Conservation (phyloP, 1,140 invertebrate species). For the Pomacea maculata region DNA sequence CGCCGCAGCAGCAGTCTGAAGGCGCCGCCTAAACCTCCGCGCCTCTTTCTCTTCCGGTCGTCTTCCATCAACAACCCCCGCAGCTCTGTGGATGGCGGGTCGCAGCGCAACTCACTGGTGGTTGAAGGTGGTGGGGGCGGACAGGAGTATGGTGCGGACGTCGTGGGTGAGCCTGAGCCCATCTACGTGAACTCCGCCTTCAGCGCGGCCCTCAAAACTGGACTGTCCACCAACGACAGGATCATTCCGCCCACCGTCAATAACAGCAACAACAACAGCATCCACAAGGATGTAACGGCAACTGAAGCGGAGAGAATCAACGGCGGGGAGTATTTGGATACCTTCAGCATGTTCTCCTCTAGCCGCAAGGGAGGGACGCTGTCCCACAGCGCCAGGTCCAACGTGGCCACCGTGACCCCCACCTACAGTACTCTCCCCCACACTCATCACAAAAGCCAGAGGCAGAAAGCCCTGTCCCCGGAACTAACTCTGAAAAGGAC, state of each 20-base stretch:
- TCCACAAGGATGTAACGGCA: neutral
- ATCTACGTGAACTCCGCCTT: constrained; percentile 23
- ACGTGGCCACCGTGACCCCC: neutral
- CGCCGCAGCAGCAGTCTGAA: constrained; percentile 44
- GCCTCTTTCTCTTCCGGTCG: constrained; percentile 53
- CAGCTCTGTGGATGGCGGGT: constrained; percentile 31
- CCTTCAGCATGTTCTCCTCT: too few relatives aligned
- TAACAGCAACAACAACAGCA: constrained; percentile 20
- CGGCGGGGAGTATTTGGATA: too few relatives aligned
- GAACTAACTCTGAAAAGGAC: constrained; percentile 39
- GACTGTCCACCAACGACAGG: constrained; percentile 20
- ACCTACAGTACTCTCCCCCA: constrained; percentile 27
- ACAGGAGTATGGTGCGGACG: neutral
- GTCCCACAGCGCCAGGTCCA: constrained; percentile 27
- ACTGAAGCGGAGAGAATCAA: too few relatives aligned
- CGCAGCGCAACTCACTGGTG: constrained; percentile 41
- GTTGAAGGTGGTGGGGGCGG: constrained; percentile 18
- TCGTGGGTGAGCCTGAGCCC: constrained; percentile 15
- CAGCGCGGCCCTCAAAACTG: constrained; percentile 11
- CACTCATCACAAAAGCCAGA: neutral
- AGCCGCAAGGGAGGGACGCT: neutral
- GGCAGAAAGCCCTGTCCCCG: constrained; percentile 42
- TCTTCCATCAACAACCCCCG: constrained; percentile 44
- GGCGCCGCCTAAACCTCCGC: constrained; percentile 55
- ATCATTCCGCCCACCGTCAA: constrained; percentile 19